A percentile compares a stretch with the other conserved stretches of the same genome.
These are phyloP conservation scores for Rallus crepitans DNA, from an alignment of 2,797 vertebrate genomes.

Conservation along the genomic window DNA sequence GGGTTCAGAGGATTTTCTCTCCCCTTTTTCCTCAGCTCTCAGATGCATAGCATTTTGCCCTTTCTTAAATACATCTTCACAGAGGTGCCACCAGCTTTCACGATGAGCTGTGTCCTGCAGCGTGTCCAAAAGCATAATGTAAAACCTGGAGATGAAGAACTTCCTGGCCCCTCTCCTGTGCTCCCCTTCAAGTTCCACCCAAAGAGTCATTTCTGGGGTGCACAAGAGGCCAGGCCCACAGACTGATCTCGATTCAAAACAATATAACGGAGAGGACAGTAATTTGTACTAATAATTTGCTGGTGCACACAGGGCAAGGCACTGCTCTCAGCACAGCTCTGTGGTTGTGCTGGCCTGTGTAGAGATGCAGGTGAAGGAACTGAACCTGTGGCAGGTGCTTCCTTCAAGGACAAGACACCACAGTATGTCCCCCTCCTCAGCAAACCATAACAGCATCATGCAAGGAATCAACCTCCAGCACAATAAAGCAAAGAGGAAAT, in stretches of 20 bases:
- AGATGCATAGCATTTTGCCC: neutral
- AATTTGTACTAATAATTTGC: neutral
- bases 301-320: neutral
- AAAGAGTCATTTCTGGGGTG: neutral
- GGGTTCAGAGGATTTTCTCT: neutral
- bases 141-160: neutral
- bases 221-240: neutral
- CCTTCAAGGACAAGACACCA: neutral
- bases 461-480: neutral
- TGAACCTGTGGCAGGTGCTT: neutral
- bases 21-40: neutral
- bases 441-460: neutral
- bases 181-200: neutral
- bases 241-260: neutral
- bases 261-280: neutral
- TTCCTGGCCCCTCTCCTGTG: neutral
- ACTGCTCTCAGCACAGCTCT: neutral
- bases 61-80: neutral
- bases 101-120: fast-evolving
- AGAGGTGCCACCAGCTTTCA: neutral
- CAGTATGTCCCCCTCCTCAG: neutral
- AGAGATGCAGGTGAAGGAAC: neutral
- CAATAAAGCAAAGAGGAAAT: neutral
- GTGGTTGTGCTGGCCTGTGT: neutral
- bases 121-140: neutral